Conservation (phyloP, 2,797 vertebrate species). For the Spinus olivaceus region DNA sequence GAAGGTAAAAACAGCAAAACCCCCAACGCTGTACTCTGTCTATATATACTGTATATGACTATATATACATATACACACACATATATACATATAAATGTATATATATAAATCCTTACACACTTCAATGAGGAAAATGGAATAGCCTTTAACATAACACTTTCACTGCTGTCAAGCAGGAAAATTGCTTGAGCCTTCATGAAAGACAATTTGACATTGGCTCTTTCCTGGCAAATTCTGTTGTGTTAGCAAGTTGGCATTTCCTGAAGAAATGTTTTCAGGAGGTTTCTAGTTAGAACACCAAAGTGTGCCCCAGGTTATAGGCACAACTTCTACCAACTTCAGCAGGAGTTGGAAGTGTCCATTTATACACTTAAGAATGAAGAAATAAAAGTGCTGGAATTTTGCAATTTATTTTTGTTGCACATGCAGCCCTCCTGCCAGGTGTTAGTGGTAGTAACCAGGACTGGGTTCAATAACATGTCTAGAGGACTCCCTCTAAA, state of each 20-base stretch:
- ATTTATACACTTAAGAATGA: neutral
- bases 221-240: neutral
- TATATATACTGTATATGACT: neutral
- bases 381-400: constrained; percentile 55
- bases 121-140: neutral
- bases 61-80: rapidly evolving
- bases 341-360: neutral
- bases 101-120: neutral
- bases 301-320: neutral
- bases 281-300: neutral
- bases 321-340: neutral
- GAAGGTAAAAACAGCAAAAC: rapidly evolving
- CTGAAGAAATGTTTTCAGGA: neutral
- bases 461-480: constrained; percentile 3
- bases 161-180: neutral
- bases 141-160: neutral
- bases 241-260: neutral
- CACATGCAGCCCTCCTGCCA: constrained; percentile 44
- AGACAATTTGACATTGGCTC: neutral
- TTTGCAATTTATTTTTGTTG: constrained; percentile 47
- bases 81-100: rapidly evolving
- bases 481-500: constrained; percentile 7
- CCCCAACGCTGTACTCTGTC: rapidly evolving
- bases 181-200: neutral
- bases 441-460: constrained; percentile 52